Evolutionary conservation across 2,113 vertebrate species (phyloP).

Genomic region (Erythrocebus patas): DNA sequence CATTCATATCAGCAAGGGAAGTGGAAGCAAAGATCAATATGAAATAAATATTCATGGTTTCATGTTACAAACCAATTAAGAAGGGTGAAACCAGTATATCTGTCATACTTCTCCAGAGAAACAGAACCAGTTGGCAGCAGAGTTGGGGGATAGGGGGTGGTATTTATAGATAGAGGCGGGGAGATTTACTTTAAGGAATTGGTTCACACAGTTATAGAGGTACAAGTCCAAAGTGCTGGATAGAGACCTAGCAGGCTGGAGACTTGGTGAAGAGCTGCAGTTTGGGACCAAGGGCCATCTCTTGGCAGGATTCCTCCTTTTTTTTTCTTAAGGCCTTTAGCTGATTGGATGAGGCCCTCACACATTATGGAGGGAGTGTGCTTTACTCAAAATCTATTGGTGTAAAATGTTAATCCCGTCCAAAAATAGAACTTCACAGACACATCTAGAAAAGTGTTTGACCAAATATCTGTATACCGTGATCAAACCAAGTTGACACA

Average conservation of each 20-base stretch:
- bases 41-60: background rate
- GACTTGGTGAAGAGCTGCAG: background rate
- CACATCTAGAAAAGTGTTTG: background rate
- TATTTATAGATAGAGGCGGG: background rate
- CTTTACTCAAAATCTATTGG: background rate
- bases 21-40: background rate
- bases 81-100: background rate
- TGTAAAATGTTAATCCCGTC: background rate
- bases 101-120: conserved; percentile 17
- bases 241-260: background rate
- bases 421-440: background rate
- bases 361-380: background rate
- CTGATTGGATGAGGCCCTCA: background rate
- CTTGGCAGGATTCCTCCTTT: background rate
- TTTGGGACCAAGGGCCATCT: background rate
- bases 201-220: background rate
- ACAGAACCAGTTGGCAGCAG: background rate
- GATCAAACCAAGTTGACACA: background rate
- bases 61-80: background rate
- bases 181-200: background rate
- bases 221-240: background rate
- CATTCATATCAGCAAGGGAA: background rate
- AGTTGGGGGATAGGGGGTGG: too few species aligned
- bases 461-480: background rate
- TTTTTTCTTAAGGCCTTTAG: background rate